These are phyloP conservation scores for Aleiodes sp. DNA, from an alignment of 1,140 invertebrate species.

Conservation along the genomic window DNA sequence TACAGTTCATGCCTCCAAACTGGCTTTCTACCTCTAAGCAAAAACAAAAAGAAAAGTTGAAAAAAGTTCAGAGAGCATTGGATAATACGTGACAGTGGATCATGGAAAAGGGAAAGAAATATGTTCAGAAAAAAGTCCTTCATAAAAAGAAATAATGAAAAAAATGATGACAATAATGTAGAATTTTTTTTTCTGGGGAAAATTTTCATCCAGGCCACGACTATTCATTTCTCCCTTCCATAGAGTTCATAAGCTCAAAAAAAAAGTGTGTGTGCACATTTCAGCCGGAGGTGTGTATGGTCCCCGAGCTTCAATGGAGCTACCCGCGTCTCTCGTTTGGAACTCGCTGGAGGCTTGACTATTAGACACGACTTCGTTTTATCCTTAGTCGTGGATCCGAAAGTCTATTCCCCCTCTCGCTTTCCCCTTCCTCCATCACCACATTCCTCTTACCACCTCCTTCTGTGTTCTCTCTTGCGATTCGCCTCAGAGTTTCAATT, in stretches of 20 bases:
- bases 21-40: background rate
- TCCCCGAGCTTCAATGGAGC: background rate
- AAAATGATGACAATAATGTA: background rate
- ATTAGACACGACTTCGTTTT: background rate
- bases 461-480: background rate
- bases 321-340: background rate
- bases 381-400: background rate
- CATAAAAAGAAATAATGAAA: too few relatives aligned
- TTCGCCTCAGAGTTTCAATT: conserved; percentile 7
- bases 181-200: background rate
- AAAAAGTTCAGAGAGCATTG: conserved; percentile 5
- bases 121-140: too few relatives aligned
- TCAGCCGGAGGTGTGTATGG: background rate
- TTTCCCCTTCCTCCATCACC: too few relatives aligned
- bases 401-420: background rate
- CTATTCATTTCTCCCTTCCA: conserved; percentile 1
- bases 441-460: background rate
- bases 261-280: conserved; percentile 1
- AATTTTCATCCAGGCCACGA: background rate
- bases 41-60: background rate
- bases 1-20: conserved; percentile 9
- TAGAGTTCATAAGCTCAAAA: background rate
- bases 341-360: background rate
- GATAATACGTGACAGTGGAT: background rate
- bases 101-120: too few relatives aligned